Conservation (phyloP, 1,140 invertebrate genomes). For the Drosophila littoralis region DNA sequence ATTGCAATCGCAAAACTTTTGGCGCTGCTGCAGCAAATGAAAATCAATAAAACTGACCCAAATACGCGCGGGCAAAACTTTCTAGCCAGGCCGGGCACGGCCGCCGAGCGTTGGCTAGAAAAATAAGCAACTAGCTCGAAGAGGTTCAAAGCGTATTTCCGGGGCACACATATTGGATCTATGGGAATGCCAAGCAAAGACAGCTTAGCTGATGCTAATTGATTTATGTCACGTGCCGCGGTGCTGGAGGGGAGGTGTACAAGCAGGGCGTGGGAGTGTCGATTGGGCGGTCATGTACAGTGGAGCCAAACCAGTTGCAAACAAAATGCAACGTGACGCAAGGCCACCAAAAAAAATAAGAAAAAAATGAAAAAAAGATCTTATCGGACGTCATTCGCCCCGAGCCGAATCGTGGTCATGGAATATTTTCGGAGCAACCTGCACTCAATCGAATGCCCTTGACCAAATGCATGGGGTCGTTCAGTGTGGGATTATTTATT, state of each 20-base stretch:
- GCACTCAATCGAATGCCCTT: neutral
- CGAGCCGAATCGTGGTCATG: neutral
- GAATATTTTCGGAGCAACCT: neutral
- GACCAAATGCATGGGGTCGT: neutral
- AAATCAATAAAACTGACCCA: slow-evolving; percentile 82
- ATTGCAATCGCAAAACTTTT: slow-evolving; percentile 63
- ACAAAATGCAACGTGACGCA: slow-evolving; percentile 71
- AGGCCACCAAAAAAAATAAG: slow-evolving; percentile 31
- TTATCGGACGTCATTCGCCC: slow-evolving; percentile 11
- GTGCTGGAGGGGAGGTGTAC: slow-evolving; percentile 16
- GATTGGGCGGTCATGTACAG: neutral
- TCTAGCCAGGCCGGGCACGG: slow-evolving; percentile 1
- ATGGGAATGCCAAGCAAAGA: slow-evolving; percentile 37
- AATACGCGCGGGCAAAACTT: slow-evolving; percentile 74
- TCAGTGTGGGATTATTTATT: too few species aligned
- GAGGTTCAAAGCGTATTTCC: slow-evolving; percentile 68
- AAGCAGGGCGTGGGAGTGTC: neutral
- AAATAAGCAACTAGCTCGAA: slow-evolving; percentile 10
- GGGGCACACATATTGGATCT: slow-evolving; percentile 34
- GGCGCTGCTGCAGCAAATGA: slow-evolving; percentile 39
- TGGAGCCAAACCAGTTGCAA: slow-evolving; percentile 38
- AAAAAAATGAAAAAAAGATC: slow-evolving; percentile 1
- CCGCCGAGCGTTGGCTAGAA: neutral
- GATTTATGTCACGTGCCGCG: slow-evolving; percentile 77
- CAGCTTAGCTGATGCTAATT: slow-evolving; percentile 75